Base-by-base conservation (phyloP, 1,140 invertebrate species). In the Pentalonia nigronervosa region DNA sequence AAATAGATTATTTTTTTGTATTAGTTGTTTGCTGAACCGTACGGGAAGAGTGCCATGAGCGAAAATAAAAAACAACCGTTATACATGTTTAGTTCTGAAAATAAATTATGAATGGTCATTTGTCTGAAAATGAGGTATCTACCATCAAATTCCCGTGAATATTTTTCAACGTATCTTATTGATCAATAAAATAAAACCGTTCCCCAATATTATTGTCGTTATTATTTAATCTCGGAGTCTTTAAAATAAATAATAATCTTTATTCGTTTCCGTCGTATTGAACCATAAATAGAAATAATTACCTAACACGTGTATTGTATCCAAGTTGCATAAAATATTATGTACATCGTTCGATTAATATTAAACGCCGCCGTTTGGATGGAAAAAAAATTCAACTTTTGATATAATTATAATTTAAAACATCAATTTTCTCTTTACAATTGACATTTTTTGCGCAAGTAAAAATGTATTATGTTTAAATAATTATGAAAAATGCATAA, bases 1-100 rank as follows among this genome's bases (percentile, higher is more conserved):
- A 34, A 34, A 89, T 89, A 89, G 30, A 89, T 53, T 89, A 53
- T 89, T 53, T 53, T 89, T 89, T 89, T 89, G 34, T 89, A 89
- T 56, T 89, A 36, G 48, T 56, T 41, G 50, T 89, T 89, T 56
- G 21, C 34, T 41, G 88, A 56, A 89, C 48, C n/a, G 34, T 30
- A 34, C 17, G 50, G 48, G 48, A 89, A 56, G 50, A 89, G 34
- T 89, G 88, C 47, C n/a, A 89, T 17, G 34, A 36, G 88, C 23
- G 23, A 50, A 50, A 88, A 88, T 50, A 34, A 88, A 56, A 56
- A 56, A 56, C 48, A 89, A 50, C 9, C 21, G 23, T 36, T 89
- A 89, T 89, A 25, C 48, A 45, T 48, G 88, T 9, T 53, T 14
- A 89, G 34, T 50, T 89, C 20, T 36, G 20, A 34, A 89, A 50